A percentile compares a stretch with the other conserved stretches of the same genome.
phyloP scores from a whole-genome alignment of 2,113 vertebrate species.

The Gambusia affinis region DNA sequence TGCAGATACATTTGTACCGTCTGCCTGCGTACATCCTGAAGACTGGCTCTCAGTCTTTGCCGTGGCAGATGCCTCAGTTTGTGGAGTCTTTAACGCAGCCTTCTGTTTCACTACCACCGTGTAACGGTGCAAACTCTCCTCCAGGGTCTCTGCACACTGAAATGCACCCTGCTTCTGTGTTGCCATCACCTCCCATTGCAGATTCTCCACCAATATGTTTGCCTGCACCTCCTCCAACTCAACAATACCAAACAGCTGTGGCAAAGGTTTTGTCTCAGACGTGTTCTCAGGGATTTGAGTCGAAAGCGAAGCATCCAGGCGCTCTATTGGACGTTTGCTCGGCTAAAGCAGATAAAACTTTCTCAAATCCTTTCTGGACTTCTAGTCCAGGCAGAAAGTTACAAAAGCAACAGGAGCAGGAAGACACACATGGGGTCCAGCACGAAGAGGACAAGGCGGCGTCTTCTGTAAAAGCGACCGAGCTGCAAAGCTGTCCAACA shows the following conservation, averaged over 20 bases:
- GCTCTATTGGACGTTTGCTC: constrained; percentile 10
- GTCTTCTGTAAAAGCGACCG: constrained; percentile 37
- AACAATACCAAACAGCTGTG: constrained; percentile 10
- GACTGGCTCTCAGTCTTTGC: constrained; percentile 40
- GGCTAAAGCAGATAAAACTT: constrained; percentile 24
- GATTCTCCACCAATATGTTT: constrained; percentile 56
- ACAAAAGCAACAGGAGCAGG: constrained; percentile 40
- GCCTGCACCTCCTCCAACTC: constrained; percentile 28
- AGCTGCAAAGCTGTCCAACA: constrained; percentile 44
- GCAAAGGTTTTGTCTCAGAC: constrained; percentile 36
- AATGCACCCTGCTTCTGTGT: constrained; percentile 12
- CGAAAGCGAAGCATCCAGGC: constrained; percentile 19
- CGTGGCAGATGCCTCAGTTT: constrained; percentile 13
- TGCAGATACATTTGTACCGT: constrained; percentile 71
- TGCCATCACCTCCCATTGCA: constrained; percentile 5
- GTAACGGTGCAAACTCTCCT: constrained; percentile 12
- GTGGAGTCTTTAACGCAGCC: constrained; percentile 35
- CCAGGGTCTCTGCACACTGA: constrained; percentile 20
- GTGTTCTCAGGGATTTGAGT: constrained; percentile 34
- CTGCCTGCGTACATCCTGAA: constrained; percentile 72
- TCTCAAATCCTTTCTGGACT: constrained; percentile 18
- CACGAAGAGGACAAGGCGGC: constrained; percentile 46
- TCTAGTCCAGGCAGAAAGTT: constrained; percentile 27
- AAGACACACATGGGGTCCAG: constrained; percentile 8
- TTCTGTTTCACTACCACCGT: constrained; percentile 25